Evolutionary conservation across 2,113 vertebrate genomes (phyloP).

Genomic region (Varanus salvator): DNA sequence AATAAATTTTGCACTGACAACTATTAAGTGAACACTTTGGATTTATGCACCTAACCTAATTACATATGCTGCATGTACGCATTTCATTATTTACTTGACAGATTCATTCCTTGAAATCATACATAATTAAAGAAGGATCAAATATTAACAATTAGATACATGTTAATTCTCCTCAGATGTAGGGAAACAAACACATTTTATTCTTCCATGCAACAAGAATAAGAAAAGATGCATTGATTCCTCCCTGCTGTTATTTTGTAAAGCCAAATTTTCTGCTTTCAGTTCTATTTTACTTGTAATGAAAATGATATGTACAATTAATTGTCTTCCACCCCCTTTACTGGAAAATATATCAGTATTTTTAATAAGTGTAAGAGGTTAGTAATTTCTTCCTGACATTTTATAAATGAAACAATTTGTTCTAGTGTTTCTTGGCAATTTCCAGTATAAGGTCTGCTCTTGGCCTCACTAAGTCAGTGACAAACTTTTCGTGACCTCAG

Average conservation of each 20-base stretch:
- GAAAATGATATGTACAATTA: constrained; percentile 75
- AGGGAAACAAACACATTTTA: constrained; percentile 81
- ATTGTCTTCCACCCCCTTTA: constrained; percentile 61
- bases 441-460: constrained; percentile 56
- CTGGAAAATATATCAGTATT: constrained; percentile 57
- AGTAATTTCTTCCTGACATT: constrained; percentile 67
- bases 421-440: constrained; percentile 67
- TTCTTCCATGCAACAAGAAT: constrained; percentile 71
- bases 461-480: constrained; percentile 40
- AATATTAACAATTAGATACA: constrained; percentile 85
- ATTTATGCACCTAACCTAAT: constrained; percentile 88
- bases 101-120: constrained; percentile 86
- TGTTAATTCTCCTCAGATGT: constrained; percentile 79
- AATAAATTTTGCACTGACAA: constrained; percentile 86
- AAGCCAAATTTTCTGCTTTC: constrained; percentile 65
- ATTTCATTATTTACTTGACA: constrained; percentile 90
- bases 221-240: constrained; percentile 69
- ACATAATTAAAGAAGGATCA: constrained; percentile 88
- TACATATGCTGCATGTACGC: constrained; percentile 84
- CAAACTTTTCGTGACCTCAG: constrained; percentile 35
- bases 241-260: constrained; percentile 60
- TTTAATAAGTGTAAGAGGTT: constrained; percentile 70
- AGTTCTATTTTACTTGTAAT: constrained; percentile 66
- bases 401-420: constrained; percentile 71
- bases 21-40: constrained; percentile 84